A percentile compares a stretch with the other conserved stretches of the same genome.
These are phyloP conservation scores for Ibycter americanus DNA, from an alignment of 2,797 vertebrate species.

Conservation along the genomic window DNA sequence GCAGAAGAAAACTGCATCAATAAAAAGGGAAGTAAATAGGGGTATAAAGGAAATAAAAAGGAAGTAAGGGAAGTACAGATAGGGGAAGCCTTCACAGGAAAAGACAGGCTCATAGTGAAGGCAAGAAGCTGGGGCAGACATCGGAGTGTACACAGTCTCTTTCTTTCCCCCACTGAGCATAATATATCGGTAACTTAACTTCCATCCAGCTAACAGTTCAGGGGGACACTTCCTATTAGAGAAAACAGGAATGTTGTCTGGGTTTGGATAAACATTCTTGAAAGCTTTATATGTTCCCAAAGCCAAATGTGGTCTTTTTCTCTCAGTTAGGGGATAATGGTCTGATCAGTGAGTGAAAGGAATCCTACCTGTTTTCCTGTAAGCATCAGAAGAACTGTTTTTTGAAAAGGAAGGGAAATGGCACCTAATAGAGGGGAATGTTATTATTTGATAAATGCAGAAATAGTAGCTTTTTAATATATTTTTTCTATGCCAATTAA, in stretches of 20 bases:
- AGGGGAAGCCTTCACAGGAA: neutral
- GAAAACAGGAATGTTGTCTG: neutral
- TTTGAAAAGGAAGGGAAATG: neutral
- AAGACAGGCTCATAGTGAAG: neutral
- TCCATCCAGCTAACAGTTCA: neutral
- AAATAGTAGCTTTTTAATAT: neutral
- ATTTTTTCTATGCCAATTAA: neutral
- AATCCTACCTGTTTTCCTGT: neutral
- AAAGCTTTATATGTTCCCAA: neutral
- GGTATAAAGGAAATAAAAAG: too few species aligned
- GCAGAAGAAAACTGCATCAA: neutral
- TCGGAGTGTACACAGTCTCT: neutral
- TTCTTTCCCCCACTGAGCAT: neutral
- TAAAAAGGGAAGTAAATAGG: neutral
- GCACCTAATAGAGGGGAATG: neutral
- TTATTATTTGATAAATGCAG: neutral
- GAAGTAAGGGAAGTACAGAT: neutral
- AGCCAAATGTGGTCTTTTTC: neutral
- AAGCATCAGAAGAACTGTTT: neutral
- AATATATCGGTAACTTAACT: neutral
- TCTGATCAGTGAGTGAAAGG: neutral
- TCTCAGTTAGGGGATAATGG: neutral
- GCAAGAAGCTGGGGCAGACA: neutral
- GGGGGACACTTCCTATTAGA: neutral
- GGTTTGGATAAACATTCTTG: neutral